These are phyloP conservation scores for Saccopteryx leptura DNA, from an alignment of 2,113 vertebrate species.

Conservation along the genomic window DNA sequence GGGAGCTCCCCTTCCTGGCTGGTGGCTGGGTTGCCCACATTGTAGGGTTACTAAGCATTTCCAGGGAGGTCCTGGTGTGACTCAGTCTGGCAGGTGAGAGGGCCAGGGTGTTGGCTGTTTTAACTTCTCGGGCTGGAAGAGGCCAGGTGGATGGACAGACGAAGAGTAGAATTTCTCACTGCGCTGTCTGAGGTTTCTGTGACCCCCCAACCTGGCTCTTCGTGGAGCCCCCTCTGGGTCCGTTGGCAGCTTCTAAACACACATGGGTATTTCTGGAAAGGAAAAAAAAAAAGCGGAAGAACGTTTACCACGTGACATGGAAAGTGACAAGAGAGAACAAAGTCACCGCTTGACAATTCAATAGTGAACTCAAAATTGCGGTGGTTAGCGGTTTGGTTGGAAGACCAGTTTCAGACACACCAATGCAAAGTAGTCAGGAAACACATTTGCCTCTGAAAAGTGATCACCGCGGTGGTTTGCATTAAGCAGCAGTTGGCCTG, in stretches of 20 bases:
- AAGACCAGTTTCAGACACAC: background rate
- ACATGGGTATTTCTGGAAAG: background rate
- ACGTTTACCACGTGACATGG: background rate
- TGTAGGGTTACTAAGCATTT: background rate
- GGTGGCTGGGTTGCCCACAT: background rate
- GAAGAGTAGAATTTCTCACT: background rate
- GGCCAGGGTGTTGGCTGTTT: background rate
- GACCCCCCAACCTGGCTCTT: background rate
- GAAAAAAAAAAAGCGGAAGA: background rate
- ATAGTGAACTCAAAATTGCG: background rate
- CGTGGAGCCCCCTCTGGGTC: background rate
- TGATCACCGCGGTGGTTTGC: background rate
- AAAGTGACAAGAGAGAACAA: background rate
- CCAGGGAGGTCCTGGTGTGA: background rate
- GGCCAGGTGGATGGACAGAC: background rate
- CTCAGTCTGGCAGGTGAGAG: background rate
- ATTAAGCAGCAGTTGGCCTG: background rate
- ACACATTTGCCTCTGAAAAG: slow-evolving; percentile 12
- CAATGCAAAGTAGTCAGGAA: slow-evolving; percentile 51
- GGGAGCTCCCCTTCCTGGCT: background rate
- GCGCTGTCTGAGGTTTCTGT: background rate
- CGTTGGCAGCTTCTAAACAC: background rate
- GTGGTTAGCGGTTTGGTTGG: background rate
- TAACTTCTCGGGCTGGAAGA: background rate
- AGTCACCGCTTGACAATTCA: background rate